Percentiles rank a stretch among this genome's conserved stretches.
Conservation (phyloP, 2,797 vertebrate genomes). For the Huso huso region DNA sequence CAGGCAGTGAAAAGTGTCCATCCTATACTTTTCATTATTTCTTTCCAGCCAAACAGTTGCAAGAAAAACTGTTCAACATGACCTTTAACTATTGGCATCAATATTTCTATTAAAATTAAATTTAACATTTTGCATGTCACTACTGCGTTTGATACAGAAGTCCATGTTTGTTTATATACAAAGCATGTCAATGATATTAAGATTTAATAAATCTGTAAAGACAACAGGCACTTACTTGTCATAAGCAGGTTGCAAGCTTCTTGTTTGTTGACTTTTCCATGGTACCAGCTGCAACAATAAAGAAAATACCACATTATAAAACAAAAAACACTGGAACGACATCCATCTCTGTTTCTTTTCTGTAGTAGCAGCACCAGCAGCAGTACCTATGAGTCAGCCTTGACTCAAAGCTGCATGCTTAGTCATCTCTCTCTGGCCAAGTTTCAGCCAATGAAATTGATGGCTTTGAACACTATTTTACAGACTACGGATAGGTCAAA, state of each 20-base stretch:
- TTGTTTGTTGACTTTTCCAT: slow-evolving; percentile 97
- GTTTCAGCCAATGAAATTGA: slow-evolving; percentile 13
- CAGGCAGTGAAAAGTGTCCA: too few species aligned
- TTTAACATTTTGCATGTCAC: too few species aligned
- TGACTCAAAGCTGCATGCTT: slow-evolving; percentile 25
- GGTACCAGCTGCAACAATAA: slow-evolving; percentile 85
- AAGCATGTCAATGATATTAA: too few species aligned
- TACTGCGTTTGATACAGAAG: too few species aligned
- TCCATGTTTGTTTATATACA: too few species aligned
- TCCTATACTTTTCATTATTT: too few species aligned
- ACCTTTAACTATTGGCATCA: too few species aligned
- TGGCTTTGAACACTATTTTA: slow-evolving; percentile 12
- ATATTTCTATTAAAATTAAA: too few species aligned
- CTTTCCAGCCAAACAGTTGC: too few species aligned
- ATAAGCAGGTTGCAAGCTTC: slow-evolving; percentile 95
- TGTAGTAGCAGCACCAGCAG: slow-evolving; percentile 26
- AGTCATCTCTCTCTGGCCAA: slow-evolving; percentile 1
- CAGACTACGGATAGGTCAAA: neutral
- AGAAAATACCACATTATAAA: slow-evolving; percentile 45
- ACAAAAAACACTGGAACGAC: slow-evolving; percentile 25
- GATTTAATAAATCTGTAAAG: slow-evolving; percentile 8
- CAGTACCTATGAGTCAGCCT: slow-evolving; percentile 27
- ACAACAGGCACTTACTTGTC: slow-evolving; percentile 70
- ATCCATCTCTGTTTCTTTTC: slow-evolving; percentile 17
- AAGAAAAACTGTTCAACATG: too few species aligned